Conservation (phyloP, 2,113 vertebrate genomes). For the Mixornis gularis region DNA sequence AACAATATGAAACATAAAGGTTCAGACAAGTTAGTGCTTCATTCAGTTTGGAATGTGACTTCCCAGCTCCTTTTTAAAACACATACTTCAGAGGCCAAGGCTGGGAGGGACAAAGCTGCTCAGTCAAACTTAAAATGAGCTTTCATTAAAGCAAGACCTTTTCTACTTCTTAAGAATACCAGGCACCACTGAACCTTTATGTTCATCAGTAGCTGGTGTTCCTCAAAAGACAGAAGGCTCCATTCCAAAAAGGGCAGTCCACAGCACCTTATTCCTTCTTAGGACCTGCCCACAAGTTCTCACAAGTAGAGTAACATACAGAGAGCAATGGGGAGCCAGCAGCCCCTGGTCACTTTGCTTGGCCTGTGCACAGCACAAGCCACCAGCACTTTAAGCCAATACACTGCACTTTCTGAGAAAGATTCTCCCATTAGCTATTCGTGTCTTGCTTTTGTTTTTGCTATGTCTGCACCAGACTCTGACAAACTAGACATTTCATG, state of each 20-base stretch:
- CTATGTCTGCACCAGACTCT: neutral
- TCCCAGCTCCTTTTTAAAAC: neutral
- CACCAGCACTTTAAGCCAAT: accelerated
- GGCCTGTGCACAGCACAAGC: neutral
- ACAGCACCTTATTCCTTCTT: neutral
- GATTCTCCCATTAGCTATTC: neutral
- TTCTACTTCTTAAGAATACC: neutral
- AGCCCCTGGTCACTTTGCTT: neutral
- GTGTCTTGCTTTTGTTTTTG: neutral
- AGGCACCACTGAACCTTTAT: neutral
- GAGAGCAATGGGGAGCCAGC: neutral
- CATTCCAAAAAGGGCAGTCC: neutral
- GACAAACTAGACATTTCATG: neutral
- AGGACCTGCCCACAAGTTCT: neutral
- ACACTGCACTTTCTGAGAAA: neutral
- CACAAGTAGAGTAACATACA: neutral
- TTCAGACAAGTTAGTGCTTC: neutral
- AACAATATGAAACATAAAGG: neutral
- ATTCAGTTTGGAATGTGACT: neutral
- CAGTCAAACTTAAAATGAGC: neutral
- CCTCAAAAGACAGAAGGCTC: neutral
- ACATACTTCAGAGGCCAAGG: neutral
- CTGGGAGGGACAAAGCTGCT: neutral
- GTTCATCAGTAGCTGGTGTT: neutral
- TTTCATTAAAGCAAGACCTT: neutral